Base-by-base conservation (phyloP, 2,113 vertebrate genomes). In the Rousettus leschenaultii region DNA sequence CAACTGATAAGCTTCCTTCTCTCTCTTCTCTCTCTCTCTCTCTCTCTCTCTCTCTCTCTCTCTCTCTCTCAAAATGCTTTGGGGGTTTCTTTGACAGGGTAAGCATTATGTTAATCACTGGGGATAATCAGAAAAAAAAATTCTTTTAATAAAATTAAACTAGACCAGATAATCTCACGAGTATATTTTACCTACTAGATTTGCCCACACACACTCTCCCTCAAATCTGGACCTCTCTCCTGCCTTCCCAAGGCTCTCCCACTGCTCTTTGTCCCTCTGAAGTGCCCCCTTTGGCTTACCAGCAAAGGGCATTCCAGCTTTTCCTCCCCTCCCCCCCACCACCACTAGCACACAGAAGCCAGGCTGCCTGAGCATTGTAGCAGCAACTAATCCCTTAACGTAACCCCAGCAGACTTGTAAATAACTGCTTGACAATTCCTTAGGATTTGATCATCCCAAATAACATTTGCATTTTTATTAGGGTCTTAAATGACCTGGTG, bases 381-480 rank as follows among this genome's bases (percentile, higher is more conserved):
- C n/a, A n/a, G 33, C 12, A 43, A 18, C 91, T 95, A 80, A 95
- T 93, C 89, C n/a, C 1, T 83, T 87, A 77, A 30, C 48, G 16
- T 86, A 74, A 89, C 66, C 14, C 55, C 38, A 97, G 73, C 61
- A 68, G 77, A 78, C 88, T 48, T 68, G 63, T 89, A 97, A 96
- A 95, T 91, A 91, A 91, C 73, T 84, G 57, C 16, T 86, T 86
- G 68, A 83, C 93, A 95, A 97, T 94, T 85, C 73, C 33, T 68
- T 61, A 63, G 70, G 61, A 70, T 95, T 65, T 92, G 85, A 96
- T 88, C 91, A 71, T 89, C 48, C 57, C 55, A 93, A 96, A 91
- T 95, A 95, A 92, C 43, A 95, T 89, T 95, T 97, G 55, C 97
- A 97, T 96, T 96, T 97, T 94, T 95, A 94, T 94, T 97, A 94